Percentiles rank a stretch among this genome's conserved stretches.
These are phyloP conservation scores for Redunca redunca DNA, from an alignment of 2,113 vertebrate genomes.

Conservation along the genomic window DNA sequence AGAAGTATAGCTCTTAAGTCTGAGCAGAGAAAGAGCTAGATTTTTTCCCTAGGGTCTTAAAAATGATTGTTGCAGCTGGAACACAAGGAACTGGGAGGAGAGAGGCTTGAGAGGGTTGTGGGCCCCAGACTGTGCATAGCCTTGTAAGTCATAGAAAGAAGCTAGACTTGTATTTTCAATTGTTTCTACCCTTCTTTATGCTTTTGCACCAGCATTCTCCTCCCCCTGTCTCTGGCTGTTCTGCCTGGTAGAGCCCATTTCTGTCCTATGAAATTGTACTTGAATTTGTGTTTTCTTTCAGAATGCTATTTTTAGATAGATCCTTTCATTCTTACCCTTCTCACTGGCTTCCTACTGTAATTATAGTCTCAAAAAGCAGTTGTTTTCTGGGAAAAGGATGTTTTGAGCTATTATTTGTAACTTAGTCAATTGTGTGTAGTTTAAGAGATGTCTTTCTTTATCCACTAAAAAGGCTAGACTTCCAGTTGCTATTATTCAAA, in stretches of 20 bases:
- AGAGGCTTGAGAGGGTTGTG: too few species aligned
- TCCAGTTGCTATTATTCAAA: background rate
- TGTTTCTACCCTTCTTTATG: background rate
- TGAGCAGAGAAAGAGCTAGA: background rate
- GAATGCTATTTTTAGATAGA: background rate
- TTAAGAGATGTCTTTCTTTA: background rate
- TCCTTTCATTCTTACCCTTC: background rate
- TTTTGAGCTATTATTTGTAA: background rate
- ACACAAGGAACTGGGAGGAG: background rate
- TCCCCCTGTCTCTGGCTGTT: background rate
- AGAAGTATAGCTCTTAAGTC: background rate
- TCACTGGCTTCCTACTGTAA: background rate
- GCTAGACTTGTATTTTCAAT: background rate
- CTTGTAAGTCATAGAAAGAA: background rate
- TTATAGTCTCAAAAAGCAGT: background rate
- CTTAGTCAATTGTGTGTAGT: background rate
- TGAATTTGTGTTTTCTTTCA: background rate
- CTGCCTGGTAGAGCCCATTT: background rate
- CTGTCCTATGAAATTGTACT: background rate
- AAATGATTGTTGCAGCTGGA: background rate
- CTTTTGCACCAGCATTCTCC: background rate
- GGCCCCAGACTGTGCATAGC: background rate
- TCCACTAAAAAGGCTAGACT: background rate
- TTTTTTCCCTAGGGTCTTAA: background rate
- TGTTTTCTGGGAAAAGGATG: conserved; percentile 19